These are phyloP conservation scores for Acanthosepion pharaonis DNA, from an alignment of 2,888 invertebrate species.

Conservation along the genomic window DNA sequence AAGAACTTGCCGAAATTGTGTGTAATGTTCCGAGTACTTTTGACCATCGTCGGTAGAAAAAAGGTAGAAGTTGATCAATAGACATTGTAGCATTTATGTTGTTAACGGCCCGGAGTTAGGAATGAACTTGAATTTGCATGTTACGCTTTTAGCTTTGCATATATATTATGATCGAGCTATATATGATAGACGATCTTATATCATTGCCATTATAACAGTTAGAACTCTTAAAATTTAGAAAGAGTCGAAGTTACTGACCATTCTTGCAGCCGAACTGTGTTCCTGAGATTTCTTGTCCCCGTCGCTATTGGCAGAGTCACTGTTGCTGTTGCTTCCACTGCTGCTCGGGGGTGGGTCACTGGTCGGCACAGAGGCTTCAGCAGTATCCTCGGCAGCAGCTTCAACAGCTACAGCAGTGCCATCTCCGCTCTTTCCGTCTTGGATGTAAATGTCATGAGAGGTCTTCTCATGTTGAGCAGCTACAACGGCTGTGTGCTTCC, in stretches of 20 bases:
- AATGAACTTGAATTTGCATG: too few relatives aligned
- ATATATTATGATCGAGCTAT: too few relatives aligned
- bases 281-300: neutral
- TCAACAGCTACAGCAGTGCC: neutral
- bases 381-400: neutral
- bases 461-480: neutral
- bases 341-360: neutral
- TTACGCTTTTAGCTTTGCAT: too few relatives aligned
- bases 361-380: neutral
- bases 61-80: too few relatives aligned
- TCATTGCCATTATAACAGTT: too few relatives aligned
- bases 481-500: slow-evolving; percentile 36
- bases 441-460: slow-evolving; percentile 39
- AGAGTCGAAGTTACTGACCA: neutral
- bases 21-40: too few relatives aligned
- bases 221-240: neutral
- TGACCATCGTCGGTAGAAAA: too few relatives aligned
- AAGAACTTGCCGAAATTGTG: too few relatives aligned
- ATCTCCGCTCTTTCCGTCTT: slow-evolving; percentile 10
- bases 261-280: neutral
- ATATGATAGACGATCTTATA: too few relatives aligned
- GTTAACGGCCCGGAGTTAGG: too few relatives aligned
- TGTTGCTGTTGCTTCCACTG: neutral
- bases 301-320: neutral
- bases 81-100: too few relatives aligned